Conservation (phyloP, 2,797 vertebrate species). For the Argentina silus region DNA sequence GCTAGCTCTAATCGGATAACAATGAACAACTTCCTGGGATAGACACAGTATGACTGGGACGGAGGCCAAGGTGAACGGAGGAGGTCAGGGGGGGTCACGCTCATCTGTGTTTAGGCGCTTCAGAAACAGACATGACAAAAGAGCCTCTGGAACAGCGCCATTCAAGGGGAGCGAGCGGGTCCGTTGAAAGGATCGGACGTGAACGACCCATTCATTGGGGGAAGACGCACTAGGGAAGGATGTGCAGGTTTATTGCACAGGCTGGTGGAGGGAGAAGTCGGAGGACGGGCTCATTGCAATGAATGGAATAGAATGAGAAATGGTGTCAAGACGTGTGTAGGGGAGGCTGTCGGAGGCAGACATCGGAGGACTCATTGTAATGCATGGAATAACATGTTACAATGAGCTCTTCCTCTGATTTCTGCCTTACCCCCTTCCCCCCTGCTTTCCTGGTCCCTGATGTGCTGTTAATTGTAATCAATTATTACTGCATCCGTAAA, state of each 20-base stretch:
- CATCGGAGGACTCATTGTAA: not conserved
- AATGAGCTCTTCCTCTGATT: no score
- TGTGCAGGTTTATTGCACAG: not conserved
- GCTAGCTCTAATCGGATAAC: not conserved
- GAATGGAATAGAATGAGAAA: not conserved
- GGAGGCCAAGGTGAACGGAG: not conserved
- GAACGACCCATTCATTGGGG: not conserved
- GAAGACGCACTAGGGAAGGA: not conserved
- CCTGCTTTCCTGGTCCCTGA: no score
- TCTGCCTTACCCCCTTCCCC: no score
- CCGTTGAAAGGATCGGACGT: not conserved
- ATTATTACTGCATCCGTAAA: no score
- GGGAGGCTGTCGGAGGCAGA: not conserved
- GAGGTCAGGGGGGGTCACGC: not conserved
- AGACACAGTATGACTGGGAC: constrained; percentile 15
- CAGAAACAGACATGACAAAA: not conserved
- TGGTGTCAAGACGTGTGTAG: no score
- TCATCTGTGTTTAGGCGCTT: not conserved
- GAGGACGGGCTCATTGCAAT: not conserved
- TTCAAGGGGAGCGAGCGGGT: not conserved
- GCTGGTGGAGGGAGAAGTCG: not conserved
- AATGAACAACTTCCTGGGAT: constrained; percentile 30
- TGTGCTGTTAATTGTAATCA: no score
- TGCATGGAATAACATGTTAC: no score
- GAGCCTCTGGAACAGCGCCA: not conserved